These are phyloP conservation scores for Chondrilla cf. caribensis DNA, from an alignment of 37 sponge, comb jelly and placozoan species.

Conservation along the genomic window DNA sequence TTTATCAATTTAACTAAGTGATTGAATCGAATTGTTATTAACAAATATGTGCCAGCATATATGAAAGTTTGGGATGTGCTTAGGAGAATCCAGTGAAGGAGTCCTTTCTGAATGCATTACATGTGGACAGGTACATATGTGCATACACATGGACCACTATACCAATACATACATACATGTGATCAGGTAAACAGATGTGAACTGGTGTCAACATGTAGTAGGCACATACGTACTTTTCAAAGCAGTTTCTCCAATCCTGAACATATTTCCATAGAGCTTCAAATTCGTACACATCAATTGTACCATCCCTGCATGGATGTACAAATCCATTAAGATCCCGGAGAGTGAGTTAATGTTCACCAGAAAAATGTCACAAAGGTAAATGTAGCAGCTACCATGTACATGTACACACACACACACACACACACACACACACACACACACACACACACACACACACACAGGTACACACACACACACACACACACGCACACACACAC, in stretches of 20 bases:
- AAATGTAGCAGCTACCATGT: too few species aligned
- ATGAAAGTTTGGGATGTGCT: too few species aligned
- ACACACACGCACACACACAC: background rate
- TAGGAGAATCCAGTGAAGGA: background rate
- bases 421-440: background rate
- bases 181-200: background rate
- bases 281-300: constrained; percentile 91
- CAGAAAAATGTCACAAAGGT: too few species aligned
- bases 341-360: background rate
- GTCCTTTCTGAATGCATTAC: background rate
- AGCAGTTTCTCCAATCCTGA: constrained; percentile 86
- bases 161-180: background rate
- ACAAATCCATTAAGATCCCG: background rate
- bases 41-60: too few species aligned
- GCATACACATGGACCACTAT: background rate
- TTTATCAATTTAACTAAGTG: too few species aligned
- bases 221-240: constrained; percentile 63
- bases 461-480: background rate
- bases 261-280: constrained; percentile 87
- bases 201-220: background rate
- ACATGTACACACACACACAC: background rate
- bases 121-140: background rate
- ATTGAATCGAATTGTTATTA: too few species aligned
- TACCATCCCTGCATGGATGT: constrained; percentile 56
- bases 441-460: background rate